Percentiles rank a stretch among this genome's conserved stretches.
These are phyloP conservation scores for Lithobates pipiens DNA, from an alignment of 2,797 vertebrate species.

Conservation along the genomic window DNA sequence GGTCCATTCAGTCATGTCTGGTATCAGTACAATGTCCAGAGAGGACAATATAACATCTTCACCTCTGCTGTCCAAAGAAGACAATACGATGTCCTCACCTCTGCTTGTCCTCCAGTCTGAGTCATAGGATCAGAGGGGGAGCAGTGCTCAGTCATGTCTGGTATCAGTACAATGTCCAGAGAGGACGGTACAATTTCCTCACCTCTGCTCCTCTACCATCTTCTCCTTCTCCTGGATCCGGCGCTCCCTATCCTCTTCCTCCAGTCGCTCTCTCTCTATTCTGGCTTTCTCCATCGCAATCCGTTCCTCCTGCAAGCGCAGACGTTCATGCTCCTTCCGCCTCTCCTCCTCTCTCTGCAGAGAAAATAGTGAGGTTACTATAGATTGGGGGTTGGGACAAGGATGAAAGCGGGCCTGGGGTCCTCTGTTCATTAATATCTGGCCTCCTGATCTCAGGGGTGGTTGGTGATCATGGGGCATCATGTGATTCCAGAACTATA, in stretches of 20 bases:
- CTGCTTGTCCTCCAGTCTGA: constrained; percentile 63
- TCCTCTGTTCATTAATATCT: no score
- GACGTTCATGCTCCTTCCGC: constrained; percentile 66
- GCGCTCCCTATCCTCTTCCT: constrained; percentile 65
- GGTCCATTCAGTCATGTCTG: no score
- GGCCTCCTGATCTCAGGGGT: neutral
- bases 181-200: no score
- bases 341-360: constrained; percentile 67
- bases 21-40: no score
- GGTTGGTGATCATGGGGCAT: neutral
- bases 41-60: no score
- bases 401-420: neutral
- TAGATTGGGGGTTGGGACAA: neutral
- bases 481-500: neutral
- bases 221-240: constrained; percentile 63
- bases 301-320: constrained; percentile 62
- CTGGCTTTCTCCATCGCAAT: constrained; percentile 65
- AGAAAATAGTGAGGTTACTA: neutral
- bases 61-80: no score
- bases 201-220: constrained; percentile 66
- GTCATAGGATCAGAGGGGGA: no score
- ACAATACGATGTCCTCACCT: constrained; percentile 64
- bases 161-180: no score
- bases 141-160: no score
- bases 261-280: constrained; percentile 64